Evolutionary conservation across 2,888 invertebrate genomes (phyloP).

Genomic region (Bibio marci): DNA sequence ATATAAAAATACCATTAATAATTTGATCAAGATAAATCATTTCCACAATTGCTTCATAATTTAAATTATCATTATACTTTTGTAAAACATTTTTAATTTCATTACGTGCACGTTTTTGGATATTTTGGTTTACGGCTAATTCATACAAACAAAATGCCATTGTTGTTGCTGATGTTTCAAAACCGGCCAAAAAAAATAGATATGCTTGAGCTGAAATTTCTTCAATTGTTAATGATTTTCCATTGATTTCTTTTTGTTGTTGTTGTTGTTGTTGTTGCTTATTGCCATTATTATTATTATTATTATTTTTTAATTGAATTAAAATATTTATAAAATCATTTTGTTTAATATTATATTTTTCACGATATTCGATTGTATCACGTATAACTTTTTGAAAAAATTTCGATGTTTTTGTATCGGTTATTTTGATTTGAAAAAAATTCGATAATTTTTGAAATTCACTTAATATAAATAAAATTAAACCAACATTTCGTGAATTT

Average conservation of each 20-base stretch:
- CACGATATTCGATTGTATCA: constrained; percentile 18
- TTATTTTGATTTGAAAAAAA: constrained; percentile 11
- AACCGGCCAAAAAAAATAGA: constrained; percentile 32
- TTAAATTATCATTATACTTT: constrained; percentile 20
- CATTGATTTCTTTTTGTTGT: not conserved
- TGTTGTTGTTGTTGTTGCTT: constrained; percentile 4
- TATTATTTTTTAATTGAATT: constrained; percentile 17
- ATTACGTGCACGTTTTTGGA: constrained; percentile 31
- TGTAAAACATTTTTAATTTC: constrained; percentile 25
- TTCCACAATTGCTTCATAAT: constrained; percentile 25
- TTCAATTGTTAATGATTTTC: constrained; percentile 13
- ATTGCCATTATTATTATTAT: constrained; percentile 7
- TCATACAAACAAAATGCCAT: constrained; percentile 37
- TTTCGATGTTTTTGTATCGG: constrained; percentile 12
- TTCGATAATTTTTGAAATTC: constrained; percentile 10
- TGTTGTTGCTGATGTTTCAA: constrained; percentile 44
- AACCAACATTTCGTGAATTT: too few relatives aligned
- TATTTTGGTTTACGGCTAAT: constrained; percentile 32
- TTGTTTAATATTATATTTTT: constrained; percentile 17
- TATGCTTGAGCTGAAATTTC: constrained; percentile 25
- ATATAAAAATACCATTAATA: constrained; percentile 30
- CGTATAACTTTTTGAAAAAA: constrained; percentile 21
- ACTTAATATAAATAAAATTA: constrained; percentile 4
- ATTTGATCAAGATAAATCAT: constrained; percentile 28
- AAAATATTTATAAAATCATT: constrained; percentile 22